Base-by-base conservation (phyloP, 1,140 invertebrate species). In the Saccostrea cuccullata region DNA sequence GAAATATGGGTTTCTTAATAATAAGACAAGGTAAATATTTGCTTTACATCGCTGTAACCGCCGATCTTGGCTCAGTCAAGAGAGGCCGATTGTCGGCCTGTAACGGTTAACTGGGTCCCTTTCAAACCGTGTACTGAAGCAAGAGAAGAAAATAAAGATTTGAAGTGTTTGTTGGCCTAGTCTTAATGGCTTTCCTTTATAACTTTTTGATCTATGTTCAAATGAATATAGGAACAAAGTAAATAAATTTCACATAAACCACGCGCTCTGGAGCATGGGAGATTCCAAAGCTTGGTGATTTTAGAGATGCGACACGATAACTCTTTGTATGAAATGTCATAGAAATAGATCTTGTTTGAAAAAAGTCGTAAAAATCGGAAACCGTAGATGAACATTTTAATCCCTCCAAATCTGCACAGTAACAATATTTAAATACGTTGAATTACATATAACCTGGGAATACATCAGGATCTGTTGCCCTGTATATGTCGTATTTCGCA, bases 151-250 rank as follows among this genome's bases (percentile, higher is more conserved):
- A 77, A 77, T 77, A 77, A 77, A 77, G 70, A 77, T 77, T 77
- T 77, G 70, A 77, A 77, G 70, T 77, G 26, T 77, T 77, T 77
- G 70, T 77, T 77, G 70, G 70, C 70, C 70, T 77, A 77, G 70
- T 77, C 70, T 77, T 30, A 77, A 64, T 77, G 26, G 70, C 70
- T 77, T 77, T 77, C 70, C 26, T 77, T 77, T 77, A 77, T 77
- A 36, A 77, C 70, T 36, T 77, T 77, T 77, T 77, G 70, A 77
- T 77, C 70, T 77, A 77, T 77, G 70, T 77, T 77, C 70, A 77
- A 77, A 77, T 77, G 70, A 77, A 77, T 77, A 77, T 77, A 30
- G 30, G 70, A 77, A 77, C 70, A 77, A 77, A 77, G 70, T 77
- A 77, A 77, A 77, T 26, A 77, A 36, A 77, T 26, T 77, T 30